Evolutionary conservation across 2,113 vertebrate species (phyloP), one percentile per base, ranked within the genome.

Genomic region (Leucosticte australis): DNA sequence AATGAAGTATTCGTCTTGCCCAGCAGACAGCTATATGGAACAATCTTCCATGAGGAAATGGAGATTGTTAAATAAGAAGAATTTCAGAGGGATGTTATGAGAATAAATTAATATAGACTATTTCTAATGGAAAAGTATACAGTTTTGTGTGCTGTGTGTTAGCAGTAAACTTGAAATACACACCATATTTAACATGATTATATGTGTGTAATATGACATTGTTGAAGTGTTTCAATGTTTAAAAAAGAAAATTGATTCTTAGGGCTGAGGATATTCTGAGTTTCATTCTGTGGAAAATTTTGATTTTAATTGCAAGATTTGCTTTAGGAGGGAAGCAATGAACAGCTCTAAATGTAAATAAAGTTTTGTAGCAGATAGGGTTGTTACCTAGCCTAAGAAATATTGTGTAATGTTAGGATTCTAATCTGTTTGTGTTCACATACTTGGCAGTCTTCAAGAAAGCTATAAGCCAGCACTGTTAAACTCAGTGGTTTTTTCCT

Each of bases 101-200:
- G 46, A 87, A 67, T 3, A 65, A 69, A 60, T 69, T 41, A 2
- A 0, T 22, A 79, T 39, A 22, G 76, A 59, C 2, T 0, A 69
- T 53, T 80, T 83, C 41, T 20, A 74, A 2, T 35, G 4, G 31
- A 80, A 88, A 87, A 20, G 3, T n/a, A 28, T 41, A 41, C 6
- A 39, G 9, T 47, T 85, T 57, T 47, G 0, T 56, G 28, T 57
- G 42, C 12, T 83, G 6, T 37, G 9, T 53, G 5, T 46, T 53
- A 77, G 53, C 30, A 30, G 6, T 49, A 80, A 80, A 44, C 15
- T 52, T 73, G 53, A 92, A 86, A 86, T 62, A 31, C 15, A 26
- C 10, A 44, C 1, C 10, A 44, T 9, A 16, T 60, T 69, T 69
- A 80, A 30, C 17, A 33, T 42, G 21, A 46, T 56, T 64, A 30